These are phyloP conservation scores for Lutjanus campechanus DNA, from an alignment of 2,797 vertebrate genomes.

Conservation along the genomic window DNA sequence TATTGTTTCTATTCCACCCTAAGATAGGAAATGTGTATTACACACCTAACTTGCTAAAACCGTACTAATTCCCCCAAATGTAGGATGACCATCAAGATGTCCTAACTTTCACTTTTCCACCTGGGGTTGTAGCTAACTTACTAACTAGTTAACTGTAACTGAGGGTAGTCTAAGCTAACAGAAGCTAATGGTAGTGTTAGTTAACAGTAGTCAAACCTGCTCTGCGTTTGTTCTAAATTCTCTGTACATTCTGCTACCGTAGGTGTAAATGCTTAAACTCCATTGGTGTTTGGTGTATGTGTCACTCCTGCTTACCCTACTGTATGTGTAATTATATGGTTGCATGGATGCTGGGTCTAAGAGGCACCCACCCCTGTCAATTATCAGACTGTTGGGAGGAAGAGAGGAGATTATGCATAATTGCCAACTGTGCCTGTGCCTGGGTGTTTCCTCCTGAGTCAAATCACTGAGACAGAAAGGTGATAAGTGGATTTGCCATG, in stretches of 20 bases:
- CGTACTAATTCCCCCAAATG: no score
- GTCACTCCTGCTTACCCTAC: constrained; percentile 34
- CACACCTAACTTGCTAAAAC: no score
- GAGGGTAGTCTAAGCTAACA: no score
- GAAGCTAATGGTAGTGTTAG: no score
- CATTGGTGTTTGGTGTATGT: neutral
- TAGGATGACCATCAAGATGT: no score
- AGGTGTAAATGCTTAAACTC: neutral
- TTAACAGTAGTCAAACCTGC: no score
- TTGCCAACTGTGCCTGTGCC: constrained; percentile 68
- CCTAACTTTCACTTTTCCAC: no score
- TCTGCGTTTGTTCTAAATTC: neutral
- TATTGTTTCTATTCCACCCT: no score
- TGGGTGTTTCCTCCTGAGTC: constrained; percentile 80
- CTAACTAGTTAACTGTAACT: no score
- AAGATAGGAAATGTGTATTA: no score
- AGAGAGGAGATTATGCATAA: constrained; percentile 81
- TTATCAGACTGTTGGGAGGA: constrained; percentile 75
- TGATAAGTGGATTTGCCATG: constrained; percentile 80
- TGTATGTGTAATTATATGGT: constrained; percentile 68
- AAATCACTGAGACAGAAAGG: constrained; percentile 73
- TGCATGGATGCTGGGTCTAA: constrained; percentile 59
- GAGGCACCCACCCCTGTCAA: constrained; percentile 70
- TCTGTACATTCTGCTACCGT: neutral
- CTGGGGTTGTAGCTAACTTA: no score